Conservation (phyloP, 2,888 invertebrate species). For the Stenodera caucasica region DNA sequence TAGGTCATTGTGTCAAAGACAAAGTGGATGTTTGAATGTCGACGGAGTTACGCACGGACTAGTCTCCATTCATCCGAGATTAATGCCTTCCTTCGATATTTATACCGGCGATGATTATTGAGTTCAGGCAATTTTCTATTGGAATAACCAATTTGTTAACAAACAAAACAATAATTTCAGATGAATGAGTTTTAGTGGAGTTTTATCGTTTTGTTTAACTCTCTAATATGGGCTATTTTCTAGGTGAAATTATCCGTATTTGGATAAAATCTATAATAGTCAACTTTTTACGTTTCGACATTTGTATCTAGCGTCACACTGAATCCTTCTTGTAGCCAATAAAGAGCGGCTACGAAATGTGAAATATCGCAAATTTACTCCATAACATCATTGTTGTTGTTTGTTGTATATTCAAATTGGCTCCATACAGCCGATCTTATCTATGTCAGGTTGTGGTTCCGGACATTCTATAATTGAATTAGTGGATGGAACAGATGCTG, state of each 20-base stretch:
- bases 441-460: slow-evolving; percentile 3
- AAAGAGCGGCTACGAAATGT: not conserved
- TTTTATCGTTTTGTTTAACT: no score
- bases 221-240: no score
- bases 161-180: not conserved
- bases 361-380: not conserved
- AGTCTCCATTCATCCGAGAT: slow-evolving; percentile 29
- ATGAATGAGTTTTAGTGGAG: no score
- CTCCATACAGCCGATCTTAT: not conserved
- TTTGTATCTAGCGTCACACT: not conserved
- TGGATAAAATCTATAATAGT: not conserved
- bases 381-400: not conserved
- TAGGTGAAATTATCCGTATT: no score
- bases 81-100: slow-evolving; percentile 27
- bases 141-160: not conserved
- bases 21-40: slow-evolving; percentile 31
- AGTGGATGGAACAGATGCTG: not conserved
- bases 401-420: not conserved
- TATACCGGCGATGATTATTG: not conserved
- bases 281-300: not conserved
- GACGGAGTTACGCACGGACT: slow-evolving; percentile 35
- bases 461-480: slow-evolving; percentile 4
- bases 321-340: slow-evolving; percentile 4
- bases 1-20: slow-evolving; percentile 32
- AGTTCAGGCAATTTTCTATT: not conserved